Conservation (phyloP, 2,888 invertebrate species). For the Eupithecia exiguata region DNA sequence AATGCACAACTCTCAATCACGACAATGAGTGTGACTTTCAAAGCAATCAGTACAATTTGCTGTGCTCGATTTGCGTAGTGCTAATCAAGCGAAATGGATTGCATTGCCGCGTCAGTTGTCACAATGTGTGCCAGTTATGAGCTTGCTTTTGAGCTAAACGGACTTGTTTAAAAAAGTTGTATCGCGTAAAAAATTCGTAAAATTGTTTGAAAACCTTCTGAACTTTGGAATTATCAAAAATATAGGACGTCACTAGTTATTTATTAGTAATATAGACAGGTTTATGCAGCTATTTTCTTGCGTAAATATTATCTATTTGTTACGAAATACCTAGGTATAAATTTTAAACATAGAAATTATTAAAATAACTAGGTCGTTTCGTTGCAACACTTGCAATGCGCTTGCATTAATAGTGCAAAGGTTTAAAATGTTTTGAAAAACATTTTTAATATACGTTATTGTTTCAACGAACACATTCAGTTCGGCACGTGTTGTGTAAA, state of each 20-base stretch:
- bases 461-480: neutral
- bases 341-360: neutral
- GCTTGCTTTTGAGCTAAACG: constrained; percentile 15
- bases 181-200: neutral
- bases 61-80: constrained; percentile 73
- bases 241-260: neutral
- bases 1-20: constrained; percentile 77
- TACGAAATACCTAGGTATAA: neutral
- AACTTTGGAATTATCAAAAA: neutral
- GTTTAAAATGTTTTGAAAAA: neutral
- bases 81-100: constrained; percentile 81
- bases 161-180: neutral
- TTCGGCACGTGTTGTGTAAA: neutral
- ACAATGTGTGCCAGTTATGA: constrained; percentile 28
- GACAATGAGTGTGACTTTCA: constrained; percentile 69
- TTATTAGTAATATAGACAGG: neutral
- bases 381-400: constrained; percentile 1
- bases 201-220: neutral
- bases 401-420: constrained; percentile 7
- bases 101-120: constrained; percentile 62
- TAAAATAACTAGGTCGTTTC: constrained; percentile 3
- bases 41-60: constrained; percentile 77
- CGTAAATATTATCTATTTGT: neutral
- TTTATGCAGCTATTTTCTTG: neutral
- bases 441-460: neutral